Evolutionary conservation across 53 echinoderm and acorn worm species (phyloP), one percentile per base, ranked within the genome.

Genomic region (Stichopus horrens): DNA sequence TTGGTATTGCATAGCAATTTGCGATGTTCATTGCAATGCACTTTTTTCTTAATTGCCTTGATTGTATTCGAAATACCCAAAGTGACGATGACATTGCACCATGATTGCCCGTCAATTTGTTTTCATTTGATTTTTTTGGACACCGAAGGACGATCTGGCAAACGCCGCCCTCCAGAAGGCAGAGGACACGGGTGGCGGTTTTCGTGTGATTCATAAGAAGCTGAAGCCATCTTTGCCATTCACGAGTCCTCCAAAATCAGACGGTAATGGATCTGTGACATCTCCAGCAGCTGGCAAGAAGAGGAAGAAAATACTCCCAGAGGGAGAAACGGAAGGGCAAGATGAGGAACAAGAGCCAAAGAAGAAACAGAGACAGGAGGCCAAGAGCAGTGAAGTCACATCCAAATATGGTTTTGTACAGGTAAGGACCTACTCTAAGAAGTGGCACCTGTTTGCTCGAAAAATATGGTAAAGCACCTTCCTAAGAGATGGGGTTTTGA

Each of bases 101-200:
- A 37, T 37, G 37, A 37, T 37, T 37, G 37, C 37, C 37, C 37
- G 37, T 37, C 37, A 37, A 37, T 37, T 37, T 37, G 37, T 37
- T 37, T 37, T 37, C 37, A 2, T 37, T 37, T 37, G 37, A 37
- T 37, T 37, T 37, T 0, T 37, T 37, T 37, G 1, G 37, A 37
- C 37, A 37, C 37, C 37, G 5, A 58, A 95, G 93, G 86, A 74
- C 78, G 95, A 95, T 80, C 76, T 95, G 54, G 93, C 93, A 57
- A 76, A 89, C 7, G 89, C 95, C 66, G 95, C 95, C 10, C 78
- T 89, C 3, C 73, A 86, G 23, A 93, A 90, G 75, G 95, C 95
- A 5, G 79, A 90, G 23, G 90, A 83, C 37, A 59, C 91, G 5
- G 93, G 93, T 88, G 95, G 95, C 60, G 87, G 85, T 55, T 19